phyloP scores from a whole-genome alignment of 2,113 vertebrate genomes.

The Cavia aperea region DNA sequence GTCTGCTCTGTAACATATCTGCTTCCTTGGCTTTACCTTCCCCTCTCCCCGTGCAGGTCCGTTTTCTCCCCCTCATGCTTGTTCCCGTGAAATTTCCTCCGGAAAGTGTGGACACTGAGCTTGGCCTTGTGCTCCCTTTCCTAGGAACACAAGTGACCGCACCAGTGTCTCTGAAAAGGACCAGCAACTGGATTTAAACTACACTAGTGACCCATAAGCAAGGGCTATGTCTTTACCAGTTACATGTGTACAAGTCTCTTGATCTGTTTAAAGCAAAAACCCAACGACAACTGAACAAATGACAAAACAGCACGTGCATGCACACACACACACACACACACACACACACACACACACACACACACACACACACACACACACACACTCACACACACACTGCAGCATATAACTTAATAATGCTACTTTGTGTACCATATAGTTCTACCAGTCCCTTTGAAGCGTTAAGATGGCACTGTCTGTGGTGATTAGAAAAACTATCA shows the following conservation, averaged over 20 bases:
- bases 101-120: neutral
- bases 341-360: neutral
- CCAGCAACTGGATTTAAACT: neutral
- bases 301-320: neutral
- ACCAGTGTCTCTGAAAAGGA: neutral
- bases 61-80: neutral
- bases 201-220: neutral
- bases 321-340: neutral
- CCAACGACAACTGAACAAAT: neutral
- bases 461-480: neutral
- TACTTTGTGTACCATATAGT: neutral
- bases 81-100: neutral
- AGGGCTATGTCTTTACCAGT: neutral
- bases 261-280: neutral
- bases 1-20: neutral
- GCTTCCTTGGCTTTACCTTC: neutral
- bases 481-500: neutral
- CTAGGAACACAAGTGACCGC: neutral
- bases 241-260: constrained; percentile 4
- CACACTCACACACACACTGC: neutral
- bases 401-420: neutral
- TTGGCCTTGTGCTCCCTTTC: neutral
- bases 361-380: neutral
- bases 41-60: neutral
- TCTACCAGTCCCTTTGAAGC: neutral